A percentile compares a stretch with the other conserved stretches of the same genome.
Evolutionary conservation across 1,140 invertebrate species (phyloP).

Genomic region (Drosophila pectinifera): DNA sequence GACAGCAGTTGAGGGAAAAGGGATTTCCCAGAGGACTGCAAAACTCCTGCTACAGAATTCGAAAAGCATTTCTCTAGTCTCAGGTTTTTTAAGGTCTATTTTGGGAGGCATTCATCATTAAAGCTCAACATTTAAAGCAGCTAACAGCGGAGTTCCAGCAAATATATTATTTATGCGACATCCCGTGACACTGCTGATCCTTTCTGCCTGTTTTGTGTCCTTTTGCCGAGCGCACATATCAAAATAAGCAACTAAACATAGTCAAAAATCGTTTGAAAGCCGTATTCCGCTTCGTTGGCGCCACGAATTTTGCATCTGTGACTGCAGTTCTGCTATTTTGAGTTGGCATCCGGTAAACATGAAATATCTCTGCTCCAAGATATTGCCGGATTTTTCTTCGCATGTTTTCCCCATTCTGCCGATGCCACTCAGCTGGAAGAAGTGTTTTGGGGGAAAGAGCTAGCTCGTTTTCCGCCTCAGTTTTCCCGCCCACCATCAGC

Average conservation of each 20-base stretch:
- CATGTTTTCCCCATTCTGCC: constrained; percentile 5
- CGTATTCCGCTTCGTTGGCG: constrained; percentile 18
- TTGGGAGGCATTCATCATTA: constrained; percentile 24
- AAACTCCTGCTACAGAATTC: constrained; percentile 1
- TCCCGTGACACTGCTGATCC: constrained; percentile 10
- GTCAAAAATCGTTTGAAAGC: constrained; percentile 35
- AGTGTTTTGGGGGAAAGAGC: neutral
- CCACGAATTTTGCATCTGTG: constrained; percentile 36
- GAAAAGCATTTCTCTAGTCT: constrained; percentile 4
- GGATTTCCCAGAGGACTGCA: constrained; percentile 6
- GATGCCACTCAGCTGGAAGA: constrained; percentile 23
- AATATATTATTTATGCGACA: constrained; percentile 5
- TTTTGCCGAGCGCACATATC: constrained; percentile 1
- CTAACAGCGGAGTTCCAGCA: too few relatives aligned
- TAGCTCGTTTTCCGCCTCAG: constrained; percentile 21
- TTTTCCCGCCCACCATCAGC: constrained; percentile 52
- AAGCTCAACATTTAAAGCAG: constrained; percentile 14
- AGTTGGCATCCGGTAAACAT: constrained; percentile 48
- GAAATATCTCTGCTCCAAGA: constrained; percentile 44
- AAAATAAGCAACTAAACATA: constrained; percentile 28
- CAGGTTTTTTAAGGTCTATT: neutral
- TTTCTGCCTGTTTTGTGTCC: constrained; percentile 2
- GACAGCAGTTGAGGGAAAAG: constrained; percentile 20
- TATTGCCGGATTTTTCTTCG: constrained; percentile 28
- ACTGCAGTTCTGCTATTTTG: neutral